Base-by-base conservation (phyloP, 2,888 invertebrate species). In the Holacanthella duospinosa region DNA sequence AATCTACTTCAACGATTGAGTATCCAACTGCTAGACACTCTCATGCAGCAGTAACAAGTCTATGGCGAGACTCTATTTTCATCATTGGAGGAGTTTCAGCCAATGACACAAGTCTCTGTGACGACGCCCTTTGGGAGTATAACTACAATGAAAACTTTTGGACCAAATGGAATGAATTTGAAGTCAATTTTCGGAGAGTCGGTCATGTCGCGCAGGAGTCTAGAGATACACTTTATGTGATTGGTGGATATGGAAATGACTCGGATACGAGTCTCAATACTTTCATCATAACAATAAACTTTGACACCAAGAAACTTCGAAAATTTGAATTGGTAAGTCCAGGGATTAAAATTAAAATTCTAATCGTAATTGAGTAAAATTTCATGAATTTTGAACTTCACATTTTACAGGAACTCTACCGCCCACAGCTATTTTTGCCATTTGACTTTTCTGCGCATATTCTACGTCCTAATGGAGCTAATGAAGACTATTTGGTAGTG, bases 231-330 rank as follows among this genome's bases (percentile, higher is more conserved):
- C 26, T 72, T 4, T 59, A 69, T n/a, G 64, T 72, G 26, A 54
- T 72, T 26, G 72, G 72, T 12, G 72, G 72, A 29, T 69, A 69
- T 57, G 68, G 70, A 9, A 66, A 70, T 26, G 66, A 68, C 59
- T 70, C 68, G 12, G 59, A 60, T 26, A 66, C 65, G 19, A 58
- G 59, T 19, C 62, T 70, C 2, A 62, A 69, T 43, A 69, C 69
- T 61, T 66, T 71, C 53, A 63, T 66, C 4, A 66, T 68, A 1
- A 55, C 68, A 2, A 62, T 66, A 43, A 61, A 71, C 62, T 61
- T 71, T 48, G 61, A 68, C 6, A 60, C 62, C 12, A 53, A 61
- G n/a, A 59, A 48, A 26, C 60, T 67, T 6, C 64, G 60, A 56
- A 53, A 43, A 2, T 64, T 58, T 25, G 48, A 62, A 29, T 59